phyloP scores from a whole-genome alignment of 2,888 invertebrate species.

The Drosophila monieri region DNA sequence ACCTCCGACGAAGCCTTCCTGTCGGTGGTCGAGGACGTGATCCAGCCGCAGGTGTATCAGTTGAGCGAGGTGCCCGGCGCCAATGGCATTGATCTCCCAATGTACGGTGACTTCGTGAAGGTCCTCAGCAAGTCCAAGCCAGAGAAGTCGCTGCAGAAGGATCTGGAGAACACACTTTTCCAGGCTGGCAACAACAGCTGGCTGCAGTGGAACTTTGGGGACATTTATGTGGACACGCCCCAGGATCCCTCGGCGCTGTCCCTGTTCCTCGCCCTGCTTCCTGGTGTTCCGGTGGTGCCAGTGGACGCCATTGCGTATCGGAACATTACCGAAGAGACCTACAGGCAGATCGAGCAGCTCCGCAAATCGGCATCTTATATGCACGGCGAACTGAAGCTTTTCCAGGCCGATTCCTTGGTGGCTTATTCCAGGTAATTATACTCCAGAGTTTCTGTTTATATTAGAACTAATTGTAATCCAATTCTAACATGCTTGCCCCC shows the following conservation, averaged over 20 bases:
- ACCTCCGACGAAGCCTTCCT: slow-evolving; percentile 85
- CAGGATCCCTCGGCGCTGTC: slow-evolving; percentile 84
- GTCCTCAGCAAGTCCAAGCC: slow-evolving; percentile 60
- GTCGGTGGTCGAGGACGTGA: slow-evolving; percentile 81
- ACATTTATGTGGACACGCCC: slow-evolving; percentile 47
- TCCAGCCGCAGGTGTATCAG: slow-evolving; percentile 76
- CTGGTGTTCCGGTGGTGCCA: slow-evolving; percentile 89
- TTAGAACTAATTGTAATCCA: slow-evolving; percentile 6
- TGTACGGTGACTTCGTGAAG: slow-evolving; percentile 80
- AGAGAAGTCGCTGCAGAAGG: slow-evolving; percentile 67
- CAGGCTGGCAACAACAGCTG: slow-evolving; percentile 75
- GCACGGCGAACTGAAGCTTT: slow-evolving; percentile 86
- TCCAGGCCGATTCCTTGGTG: slow-evolving; percentile 85
- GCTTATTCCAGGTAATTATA: slow-evolving; percentile 88
- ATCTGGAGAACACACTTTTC: slow-evolving; percentile 67
- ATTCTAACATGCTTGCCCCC: slow-evolving; percentile 37
- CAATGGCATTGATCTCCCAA: slow-evolving; percentile 81
- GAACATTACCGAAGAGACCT: slow-evolving; percentile 58
- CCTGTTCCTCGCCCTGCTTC: slow-evolving; percentile 90
- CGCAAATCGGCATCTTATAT: slow-evolving; percentile 87
- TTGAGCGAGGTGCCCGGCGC: slow-evolving; percentile 56
- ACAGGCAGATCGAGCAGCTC: slow-evolving; percentile 81
- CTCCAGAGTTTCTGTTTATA: neutral
- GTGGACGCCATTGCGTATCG: slow-evolving; percentile 67
- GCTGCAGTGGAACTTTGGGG: slow-evolving; percentile 83